Evolutionary conservation across 2,888 invertebrate genomes (phyloP).

Genomic region (Augochlorella aurata): DNA sequence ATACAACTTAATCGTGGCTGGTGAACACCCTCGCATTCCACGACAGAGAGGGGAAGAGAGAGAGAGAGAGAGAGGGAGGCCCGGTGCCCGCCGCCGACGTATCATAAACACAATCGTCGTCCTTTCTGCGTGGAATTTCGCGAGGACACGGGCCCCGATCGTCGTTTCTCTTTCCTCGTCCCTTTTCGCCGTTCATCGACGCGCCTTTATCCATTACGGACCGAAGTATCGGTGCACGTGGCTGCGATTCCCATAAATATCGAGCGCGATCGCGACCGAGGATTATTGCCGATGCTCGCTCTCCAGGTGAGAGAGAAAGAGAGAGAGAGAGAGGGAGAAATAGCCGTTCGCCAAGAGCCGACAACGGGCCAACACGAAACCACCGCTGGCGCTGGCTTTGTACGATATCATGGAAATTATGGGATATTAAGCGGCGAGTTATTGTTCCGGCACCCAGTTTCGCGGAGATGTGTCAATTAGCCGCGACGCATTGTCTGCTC

Average conservation of each 20-base stretch:
- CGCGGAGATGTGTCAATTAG: constrained; percentile 28
- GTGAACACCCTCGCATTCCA: constrained; percentile 65
- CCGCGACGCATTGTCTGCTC: neutral
- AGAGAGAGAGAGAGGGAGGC: neutral
- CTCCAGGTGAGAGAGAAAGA: constrained; percentile 26
- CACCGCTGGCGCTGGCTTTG: constrained; percentile 22
- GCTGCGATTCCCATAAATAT: constrained; percentile 55
- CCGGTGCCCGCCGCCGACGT: constrained; percentile 41
- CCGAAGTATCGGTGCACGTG: constrained; percentile 42
- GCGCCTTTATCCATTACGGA: constrained; percentile 11
- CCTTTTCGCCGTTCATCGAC: neutral
- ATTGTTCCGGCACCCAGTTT: constrained; percentile 11
- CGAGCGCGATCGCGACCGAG: constrained; percentile 46
- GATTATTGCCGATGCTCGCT: constrained; percentile 40
- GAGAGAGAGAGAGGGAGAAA: too few species aligned
- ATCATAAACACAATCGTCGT: constrained; percentile 63
- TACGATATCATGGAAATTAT: constrained; percentile 52
- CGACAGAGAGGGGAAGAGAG: constrained; percentile 15
- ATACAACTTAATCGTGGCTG: constrained; percentile 77
- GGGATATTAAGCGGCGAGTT: constrained; percentile 27
- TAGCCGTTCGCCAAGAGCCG: neutral
- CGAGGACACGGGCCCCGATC: constrained; percentile 27
- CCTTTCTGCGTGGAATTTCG: constrained; percentile 58
- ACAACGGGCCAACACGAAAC: constrained; percentile 42
- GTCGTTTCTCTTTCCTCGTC: neutral